Evolutionary conservation across 2,888 invertebrate genomes (phyloP).

Genomic region (Plagodis pulveraria): DNA sequence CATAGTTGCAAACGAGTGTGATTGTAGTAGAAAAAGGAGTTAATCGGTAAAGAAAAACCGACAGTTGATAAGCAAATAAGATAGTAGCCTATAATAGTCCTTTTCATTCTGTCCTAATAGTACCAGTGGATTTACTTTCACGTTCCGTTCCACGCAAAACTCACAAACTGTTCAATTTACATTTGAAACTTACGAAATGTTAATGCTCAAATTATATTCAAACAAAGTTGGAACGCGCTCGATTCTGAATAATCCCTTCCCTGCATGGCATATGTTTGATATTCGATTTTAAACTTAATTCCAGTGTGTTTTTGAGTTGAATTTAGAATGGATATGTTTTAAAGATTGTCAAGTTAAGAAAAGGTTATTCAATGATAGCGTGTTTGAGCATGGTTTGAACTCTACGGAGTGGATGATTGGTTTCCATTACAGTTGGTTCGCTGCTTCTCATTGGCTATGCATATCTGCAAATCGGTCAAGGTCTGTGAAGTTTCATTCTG

Average conservation of each 20-base stretch:
- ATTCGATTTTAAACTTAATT: slow-evolving; percentile 9
- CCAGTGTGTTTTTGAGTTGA: neutral
- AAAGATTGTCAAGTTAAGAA: slow-evolving; percentile 10
- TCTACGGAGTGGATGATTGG: neutral
- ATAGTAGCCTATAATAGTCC: no score
- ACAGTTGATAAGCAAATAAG: no score
- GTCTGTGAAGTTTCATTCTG: neutral
- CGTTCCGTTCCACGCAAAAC: slow-evolving; percentile 11
- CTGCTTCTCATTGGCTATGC: neutral
- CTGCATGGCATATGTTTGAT: slow-evolving; percentile 1
- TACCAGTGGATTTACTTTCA: neutral
- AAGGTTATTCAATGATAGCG: slow-evolving; percentile 4
- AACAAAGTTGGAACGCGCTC: slow-evolving; percentile 38
- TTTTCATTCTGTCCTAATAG: no score
- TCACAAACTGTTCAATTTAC: slow-evolving; percentile 7
- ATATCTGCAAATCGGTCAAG: neutral
- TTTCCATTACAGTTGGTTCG: neutral
- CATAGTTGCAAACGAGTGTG: no score
- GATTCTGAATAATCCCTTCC: slow-evolving; percentile 14
- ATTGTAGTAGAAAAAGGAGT: no score
- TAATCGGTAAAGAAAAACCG: no score
- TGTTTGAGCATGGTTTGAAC: slow-evolving; percentile 2
- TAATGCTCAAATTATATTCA: slow-evolving; percentile 38
- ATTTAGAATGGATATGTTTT: neutral
- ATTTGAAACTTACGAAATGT: slow-evolving; percentile 26